Evolutionary conservation across 1,140 invertebrate species (phyloP).

Genomic region (Drosophila tristis): DNA sequence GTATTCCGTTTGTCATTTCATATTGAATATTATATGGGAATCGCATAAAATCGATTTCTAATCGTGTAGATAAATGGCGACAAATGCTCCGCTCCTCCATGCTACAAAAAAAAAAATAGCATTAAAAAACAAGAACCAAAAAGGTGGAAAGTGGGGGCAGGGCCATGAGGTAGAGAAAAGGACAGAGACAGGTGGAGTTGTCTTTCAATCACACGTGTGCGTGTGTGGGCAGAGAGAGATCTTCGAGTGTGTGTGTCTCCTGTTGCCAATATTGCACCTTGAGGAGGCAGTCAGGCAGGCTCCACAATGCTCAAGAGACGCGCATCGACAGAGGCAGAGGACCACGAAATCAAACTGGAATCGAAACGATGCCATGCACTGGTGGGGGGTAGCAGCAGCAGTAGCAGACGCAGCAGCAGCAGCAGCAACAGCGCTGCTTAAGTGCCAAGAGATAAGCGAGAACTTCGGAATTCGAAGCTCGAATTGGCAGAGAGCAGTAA

Average conservation of each 20-base stretch:
- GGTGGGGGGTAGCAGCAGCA: conserved; percentile 10
- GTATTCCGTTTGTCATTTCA: conserved; percentile 51
- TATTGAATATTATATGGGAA: conserved; percentile 74
- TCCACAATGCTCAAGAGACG: conserved; percentile 40
- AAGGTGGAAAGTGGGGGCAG: too few species aligned
- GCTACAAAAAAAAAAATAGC: neutral
- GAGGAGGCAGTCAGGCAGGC: conserved; percentile 20
- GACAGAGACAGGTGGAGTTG: conserved; percentile 20
- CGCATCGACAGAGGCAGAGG: conserved; percentile 25
- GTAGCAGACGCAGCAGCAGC: neutral
- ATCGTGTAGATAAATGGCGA: conserved; percentile 81
- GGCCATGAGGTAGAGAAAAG: too few species aligned
- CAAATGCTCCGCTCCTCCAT: conserved; percentile 55
- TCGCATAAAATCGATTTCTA: conserved; percentile 80
- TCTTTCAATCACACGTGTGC: conserved; percentile 18
- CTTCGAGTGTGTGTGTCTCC: conserved; percentile 15
- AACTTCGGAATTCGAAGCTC: conserved; percentile 15
- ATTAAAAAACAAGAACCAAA: too few species aligned
- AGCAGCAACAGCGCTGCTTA: conserved; percentile 27
- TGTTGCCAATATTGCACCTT: conserved; percentile 69
- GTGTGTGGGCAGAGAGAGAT: conserved; percentile 14
- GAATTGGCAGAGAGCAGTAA: conserved; percentile 30
- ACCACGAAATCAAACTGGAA: conserved; percentile 63
- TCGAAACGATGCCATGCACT: conserved; percentile 10
- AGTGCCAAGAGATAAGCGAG: conserved; percentile 20